These are phyloP conservation scores for Melanargia galathea DNA, from an alignment of 2,888 invertebrate species.

Conservation along the genomic window DNA sequence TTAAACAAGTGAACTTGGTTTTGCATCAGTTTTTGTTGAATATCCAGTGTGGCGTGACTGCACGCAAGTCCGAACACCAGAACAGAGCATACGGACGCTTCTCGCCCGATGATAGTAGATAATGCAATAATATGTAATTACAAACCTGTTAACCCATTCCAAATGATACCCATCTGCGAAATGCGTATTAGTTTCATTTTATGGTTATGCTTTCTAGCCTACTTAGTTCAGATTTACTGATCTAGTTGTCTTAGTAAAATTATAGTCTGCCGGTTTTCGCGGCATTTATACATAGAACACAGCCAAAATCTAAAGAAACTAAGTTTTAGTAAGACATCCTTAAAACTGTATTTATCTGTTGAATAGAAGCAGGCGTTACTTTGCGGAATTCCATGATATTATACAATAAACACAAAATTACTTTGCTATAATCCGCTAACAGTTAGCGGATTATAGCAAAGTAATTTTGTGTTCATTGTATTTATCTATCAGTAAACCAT, in stretches of 20 bases:
- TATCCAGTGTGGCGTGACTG: constrained; percentile 56
- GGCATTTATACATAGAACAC: no score
- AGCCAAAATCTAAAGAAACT: not conserved
- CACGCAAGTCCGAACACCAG: constrained; percentile 44
- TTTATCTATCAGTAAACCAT: no score
- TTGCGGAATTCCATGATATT: no score
- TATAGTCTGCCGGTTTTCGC: no score
- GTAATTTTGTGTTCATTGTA: no score
- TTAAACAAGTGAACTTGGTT: constrained; percentile 31
- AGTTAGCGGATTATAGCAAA: no score
- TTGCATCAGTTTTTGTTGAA: constrained; percentile 36
- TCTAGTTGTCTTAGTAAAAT: constrained; percentile 3
- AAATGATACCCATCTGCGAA: constrained; percentile 15
- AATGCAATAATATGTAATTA: constrained; percentile 45
- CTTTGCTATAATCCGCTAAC: no score
- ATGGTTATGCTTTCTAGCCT: constrained; percentile 10
- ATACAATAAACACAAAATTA: no score
- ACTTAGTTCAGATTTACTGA: not conserved
- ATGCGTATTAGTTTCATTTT: constrained; percentile 21
- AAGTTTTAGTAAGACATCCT: not conserved
- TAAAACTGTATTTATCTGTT: not conserved
- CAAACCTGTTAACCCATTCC: constrained; percentile 33
- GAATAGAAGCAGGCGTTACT: no score
- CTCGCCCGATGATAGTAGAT: constrained; percentile 46
- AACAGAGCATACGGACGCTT: constrained; percentile 40